Evolutionary conservation across 2,888 invertebrate genomes (phyloP).

Genomic region (Ormyrus pomaceus): DNA sequence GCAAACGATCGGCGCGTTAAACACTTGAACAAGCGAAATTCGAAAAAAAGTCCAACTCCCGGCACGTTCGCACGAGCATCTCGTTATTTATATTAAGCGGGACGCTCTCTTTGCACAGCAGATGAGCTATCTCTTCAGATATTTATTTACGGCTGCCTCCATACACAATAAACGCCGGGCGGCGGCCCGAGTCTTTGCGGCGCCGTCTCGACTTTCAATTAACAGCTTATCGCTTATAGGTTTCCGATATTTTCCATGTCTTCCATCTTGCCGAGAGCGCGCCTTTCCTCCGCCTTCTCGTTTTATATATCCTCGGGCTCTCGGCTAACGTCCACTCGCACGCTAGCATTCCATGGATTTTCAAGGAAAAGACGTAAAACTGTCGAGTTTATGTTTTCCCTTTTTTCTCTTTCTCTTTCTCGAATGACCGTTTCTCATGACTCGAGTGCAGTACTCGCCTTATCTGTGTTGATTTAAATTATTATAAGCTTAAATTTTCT

Average conservation of each 20-base stretch:
- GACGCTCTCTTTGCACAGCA: conserved; percentile 21
- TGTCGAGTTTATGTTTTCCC: conserved; percentile 7
- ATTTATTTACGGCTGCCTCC: conserved; percentile 62
- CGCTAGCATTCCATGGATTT: conserved; percentile 28
- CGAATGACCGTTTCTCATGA: background rate
- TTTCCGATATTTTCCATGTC: conserved; percentile 70
- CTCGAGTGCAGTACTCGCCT: background rate
- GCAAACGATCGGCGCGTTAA: conserved; percentile 32
- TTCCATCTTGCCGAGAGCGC: background rate
- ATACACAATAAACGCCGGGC: conserved; percentile 58
- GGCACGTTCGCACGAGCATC: background rate
- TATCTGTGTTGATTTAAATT: background rate
- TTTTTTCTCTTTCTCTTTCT: background rate
- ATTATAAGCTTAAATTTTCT: background rate
- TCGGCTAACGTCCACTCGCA: conserved; percentile 9
- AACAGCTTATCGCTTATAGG: conserved; percentile 73
- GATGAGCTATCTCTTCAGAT: conserved; percentile 50
- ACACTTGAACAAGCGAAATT: conserved; percentile 21
- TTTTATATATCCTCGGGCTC: background rate
- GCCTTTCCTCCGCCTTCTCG: background rate
- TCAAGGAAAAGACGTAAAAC: conserved; percentile 30
- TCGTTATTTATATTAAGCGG: background rate
- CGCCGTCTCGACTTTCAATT: conserved; percentile 73
- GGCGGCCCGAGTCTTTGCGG: conserved; percentile 50
- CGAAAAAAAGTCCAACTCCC: background rate